These are phyloP conservation scores for Thera obeliscata DNA, from an alignment of 2,888 invertebrate species.

Conservation along the genomic window DNA sequence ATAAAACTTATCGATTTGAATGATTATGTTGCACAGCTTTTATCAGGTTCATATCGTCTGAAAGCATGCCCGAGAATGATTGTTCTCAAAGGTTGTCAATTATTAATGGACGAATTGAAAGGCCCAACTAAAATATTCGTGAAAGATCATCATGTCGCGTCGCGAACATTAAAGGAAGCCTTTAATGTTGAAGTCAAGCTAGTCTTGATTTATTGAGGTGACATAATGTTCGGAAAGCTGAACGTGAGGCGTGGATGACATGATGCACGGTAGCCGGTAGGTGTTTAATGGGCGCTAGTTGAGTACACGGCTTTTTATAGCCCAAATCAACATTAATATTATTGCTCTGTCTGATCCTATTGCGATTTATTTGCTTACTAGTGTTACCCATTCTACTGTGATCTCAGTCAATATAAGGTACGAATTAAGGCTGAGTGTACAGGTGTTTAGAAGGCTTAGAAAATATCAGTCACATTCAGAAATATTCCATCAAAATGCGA, in stretches of 20 bases:
- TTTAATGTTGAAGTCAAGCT: background rate
- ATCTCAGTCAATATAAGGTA: too few relatives aligned
- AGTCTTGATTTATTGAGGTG: slow-evolving; percentile 18
- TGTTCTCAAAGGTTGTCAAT: background rate
- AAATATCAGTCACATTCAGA: slow-evolving; percentile 1
- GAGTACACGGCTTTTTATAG: slow-evolving; percentile 26
- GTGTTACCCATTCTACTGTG: too few relatives aligned
- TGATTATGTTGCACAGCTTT: slow-evolving; percentile 5
- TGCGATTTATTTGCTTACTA: background rate
- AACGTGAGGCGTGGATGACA: slow-evolving; percentile 22
- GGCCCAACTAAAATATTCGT: background rate
- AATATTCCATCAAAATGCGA: slow-evolving; percentile 29
- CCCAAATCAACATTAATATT: slow-evolving; percentile 21
- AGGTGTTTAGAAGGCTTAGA: background rate
- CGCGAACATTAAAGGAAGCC: too few relatives aligned
- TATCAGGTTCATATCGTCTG: slow-evolving; percentile 4
- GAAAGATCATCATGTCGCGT: background rate
- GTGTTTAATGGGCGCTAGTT: slow-evolving; percentile 32
- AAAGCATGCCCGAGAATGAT: background rate
- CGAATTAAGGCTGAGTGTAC: too few relatives aligned
- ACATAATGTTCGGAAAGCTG: slow-evolving; percentile 22
- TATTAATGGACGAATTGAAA: background rate
- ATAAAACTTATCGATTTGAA: slow-evolving; percentile 31
- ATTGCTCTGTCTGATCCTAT: slow-evolving; percentile 11
- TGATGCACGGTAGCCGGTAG: slow-evolving; percentile 22